These are phyloP conservation scores for Bombylius discolor DNA, from an alignment of 2,888 invertebrate genomes.

Conservation along the genomic window DNA sequence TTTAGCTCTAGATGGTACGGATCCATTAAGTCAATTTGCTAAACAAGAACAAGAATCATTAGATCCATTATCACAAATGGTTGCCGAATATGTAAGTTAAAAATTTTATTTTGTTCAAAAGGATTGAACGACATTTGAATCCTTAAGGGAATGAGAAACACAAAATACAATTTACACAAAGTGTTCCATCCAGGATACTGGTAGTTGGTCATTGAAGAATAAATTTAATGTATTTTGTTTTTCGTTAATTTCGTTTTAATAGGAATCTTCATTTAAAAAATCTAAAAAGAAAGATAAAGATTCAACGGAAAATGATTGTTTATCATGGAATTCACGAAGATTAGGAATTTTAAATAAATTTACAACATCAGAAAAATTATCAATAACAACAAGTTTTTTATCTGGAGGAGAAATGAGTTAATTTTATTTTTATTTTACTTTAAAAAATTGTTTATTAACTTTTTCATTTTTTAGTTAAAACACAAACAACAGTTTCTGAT, in stretches of 20 bases:
- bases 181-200: too few relatives aligned
- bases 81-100: slow-evolving; percentile 29
- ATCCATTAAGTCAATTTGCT: slow-evolving; percentile 61
- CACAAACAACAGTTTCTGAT: slow-evolving; percentile 67
- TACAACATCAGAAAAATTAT: slow-evolving; percentile 86
- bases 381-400: slow-evolving; percentile 78
- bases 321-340: slow-evolving; percentile 66
- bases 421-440: slow-evolving; percentile 1
- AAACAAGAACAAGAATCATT: slow-evolving; percentile 41
- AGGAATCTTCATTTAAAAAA: slow-evolving; percentile 25
- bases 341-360: slow-evolving; percentile 73
- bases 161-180: too few relatives aligned
- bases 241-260: not conserved
- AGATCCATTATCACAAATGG: slow-evolving; percentile 53
- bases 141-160: too few relatives aligned
- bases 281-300: slow-evolving; percentile 22
- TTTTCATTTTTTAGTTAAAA: slow-evolving; percentile 49
- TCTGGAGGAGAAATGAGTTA: slow-evolving; percentile 69
- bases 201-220: too few relatives aligned
- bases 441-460: not conserved
- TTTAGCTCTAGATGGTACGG: slow-evolving; percentile 52
- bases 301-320: slow-evolving; percentile 35
- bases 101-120: not conserved
- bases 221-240: not conserved
- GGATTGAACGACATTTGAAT: too few relatives aligned